Evolutionary conservation across 2,797 vertebrate species (phyloP).

Genomic region (Danio aesculapii): DNA sequence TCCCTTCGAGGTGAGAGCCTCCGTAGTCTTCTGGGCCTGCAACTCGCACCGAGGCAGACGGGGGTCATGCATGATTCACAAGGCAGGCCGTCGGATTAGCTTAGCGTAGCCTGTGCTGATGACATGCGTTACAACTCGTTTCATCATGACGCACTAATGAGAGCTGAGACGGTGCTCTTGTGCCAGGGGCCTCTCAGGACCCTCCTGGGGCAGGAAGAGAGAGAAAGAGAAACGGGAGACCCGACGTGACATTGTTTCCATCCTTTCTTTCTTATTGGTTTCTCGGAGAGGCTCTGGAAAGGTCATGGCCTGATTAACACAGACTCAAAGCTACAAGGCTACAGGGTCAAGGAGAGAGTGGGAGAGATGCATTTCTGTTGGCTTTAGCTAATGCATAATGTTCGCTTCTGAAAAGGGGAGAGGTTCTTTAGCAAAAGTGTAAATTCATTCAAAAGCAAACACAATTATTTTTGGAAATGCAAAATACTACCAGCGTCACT

Average conservation of each 20-base stretch:
- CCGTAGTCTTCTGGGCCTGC: slow-evolving; percentile 40
- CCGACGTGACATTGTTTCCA: slow-evolving; percentile 67
- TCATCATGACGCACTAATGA: slow-evolving; percentile 84
- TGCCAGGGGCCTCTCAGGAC: slow-evolving; percentile 37
- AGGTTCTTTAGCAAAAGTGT: background rate
- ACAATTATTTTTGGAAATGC: background rate
- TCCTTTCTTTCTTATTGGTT: slow-evolving; percentile 10
- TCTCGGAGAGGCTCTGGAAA: background rate
- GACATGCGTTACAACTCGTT: slow-evolving; percentile 82
- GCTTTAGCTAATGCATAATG: background rate
- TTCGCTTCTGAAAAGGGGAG: background rate
- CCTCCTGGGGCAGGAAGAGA: slow-evolving; percentile 44
- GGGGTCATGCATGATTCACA: slow-evolving; percentile 84
- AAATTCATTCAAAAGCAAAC: background rate
- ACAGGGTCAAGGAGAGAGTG: background rate
- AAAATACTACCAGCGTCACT: background rate
- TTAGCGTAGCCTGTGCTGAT: slow-evolving; percentile 70
- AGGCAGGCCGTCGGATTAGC: slow-evolving; percentile 76
- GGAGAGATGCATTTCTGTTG: background rate
- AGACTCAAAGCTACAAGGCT: background rate
- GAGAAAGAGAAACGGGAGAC: slow-evolving; percentile 65
- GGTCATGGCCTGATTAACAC: slow-evolving; percentile 7
- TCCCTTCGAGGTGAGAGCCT: slow-evolving; percentile 60
- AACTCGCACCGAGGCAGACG: slow-evolving; percentile 66
- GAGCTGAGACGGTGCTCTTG: slow-evolving; percentile 65